These are phyloP conservation scores for Himalopsyche phryganea DNA, from an alignment of 1,140 invertebrate genomes.

Conservation along the genomic window DNA sequence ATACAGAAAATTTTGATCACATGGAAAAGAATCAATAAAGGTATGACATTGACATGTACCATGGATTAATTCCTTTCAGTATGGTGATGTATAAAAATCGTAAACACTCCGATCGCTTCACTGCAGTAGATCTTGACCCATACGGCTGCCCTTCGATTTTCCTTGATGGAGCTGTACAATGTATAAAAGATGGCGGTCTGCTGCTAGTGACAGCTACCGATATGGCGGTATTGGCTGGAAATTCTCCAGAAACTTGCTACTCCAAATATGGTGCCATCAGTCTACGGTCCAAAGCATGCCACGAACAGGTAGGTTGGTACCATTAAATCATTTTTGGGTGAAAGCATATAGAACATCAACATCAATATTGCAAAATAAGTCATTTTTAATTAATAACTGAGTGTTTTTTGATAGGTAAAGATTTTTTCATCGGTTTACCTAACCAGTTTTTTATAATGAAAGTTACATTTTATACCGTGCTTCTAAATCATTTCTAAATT, in stretches of 20 bases:
- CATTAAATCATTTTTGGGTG: no score
- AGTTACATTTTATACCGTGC: no score
- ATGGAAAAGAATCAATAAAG: no score
- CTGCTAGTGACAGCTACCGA: conserved; percentile 97
- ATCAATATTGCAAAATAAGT: background rate
- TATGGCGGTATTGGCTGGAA: conserved; percentile 95
- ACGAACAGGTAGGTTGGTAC: conserved; percentile 77
- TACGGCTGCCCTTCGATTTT: conserved; percentile 95
- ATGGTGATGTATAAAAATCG: conserved; percentile 81
- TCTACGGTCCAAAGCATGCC: conserved; percentile 81
- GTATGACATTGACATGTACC: no score
- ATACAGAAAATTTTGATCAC: no score
- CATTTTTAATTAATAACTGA: background rate
- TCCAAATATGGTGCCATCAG: conserved; percentile 93
- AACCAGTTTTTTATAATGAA: no score
- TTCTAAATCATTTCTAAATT: no score
- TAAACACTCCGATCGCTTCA: conserved; percentile 65
- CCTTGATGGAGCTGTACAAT: conserved; percentile 87
- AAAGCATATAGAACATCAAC: background rate
- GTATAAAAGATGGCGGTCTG: conserved; percentile 72
- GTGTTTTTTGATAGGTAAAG: no score
- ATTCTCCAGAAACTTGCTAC: conserved; percentile 90
- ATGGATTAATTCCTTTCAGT: conserved; percentile 63
- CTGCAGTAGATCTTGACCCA: conserved; percentile 94
- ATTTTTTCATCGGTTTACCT: no score